Percentiles rank a stretch among this genome's conserved stretches.
Evolutionary conservation across 2,888 invertebrate genomes (phyloP).

Genomic region (Euzetes globulus): DNA sequence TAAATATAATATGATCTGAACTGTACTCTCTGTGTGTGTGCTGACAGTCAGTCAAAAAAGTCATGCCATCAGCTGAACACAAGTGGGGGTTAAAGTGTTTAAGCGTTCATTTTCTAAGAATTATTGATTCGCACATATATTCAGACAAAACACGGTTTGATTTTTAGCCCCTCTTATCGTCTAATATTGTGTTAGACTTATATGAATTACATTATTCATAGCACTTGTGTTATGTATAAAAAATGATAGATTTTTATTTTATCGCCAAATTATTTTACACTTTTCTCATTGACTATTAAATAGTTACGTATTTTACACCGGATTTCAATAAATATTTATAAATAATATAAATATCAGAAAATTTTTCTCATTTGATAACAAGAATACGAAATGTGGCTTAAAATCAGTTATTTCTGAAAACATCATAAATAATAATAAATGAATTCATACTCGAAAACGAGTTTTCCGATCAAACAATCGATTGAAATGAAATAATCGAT

Average conservation of each 20-base stretch:
- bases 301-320: background rate
- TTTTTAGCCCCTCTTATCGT: background rate
- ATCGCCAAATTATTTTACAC: conserved; percentile 10
- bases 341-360: background rate
- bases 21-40: background rate
- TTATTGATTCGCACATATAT: conserved; percentile 18
- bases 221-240: background rate
- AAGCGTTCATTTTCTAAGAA: background rate
- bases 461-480: too few species aligned
- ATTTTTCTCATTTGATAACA: background rate
- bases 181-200: background rate
- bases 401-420: too few species aligned
- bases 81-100: conserved; percentile 12
- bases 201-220: conserved; percentile 3
- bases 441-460: too few species aligned
- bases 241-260: conserved; percentile 13
- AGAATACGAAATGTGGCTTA: too few species aligned
- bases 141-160: conserved; percentile 8
- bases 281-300: background rate
- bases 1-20: background rate
- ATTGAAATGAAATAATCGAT: too few species aligned
- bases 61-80: background rate
- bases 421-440: too few species aligned
- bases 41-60: conserved; percentile 1
- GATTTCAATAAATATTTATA: background rate